These are phyloP conservation scores for Phymatocera aterrima DNA, from an alignment of 2,888 invertebrate species.

Conservation along the genomic window DNA sequence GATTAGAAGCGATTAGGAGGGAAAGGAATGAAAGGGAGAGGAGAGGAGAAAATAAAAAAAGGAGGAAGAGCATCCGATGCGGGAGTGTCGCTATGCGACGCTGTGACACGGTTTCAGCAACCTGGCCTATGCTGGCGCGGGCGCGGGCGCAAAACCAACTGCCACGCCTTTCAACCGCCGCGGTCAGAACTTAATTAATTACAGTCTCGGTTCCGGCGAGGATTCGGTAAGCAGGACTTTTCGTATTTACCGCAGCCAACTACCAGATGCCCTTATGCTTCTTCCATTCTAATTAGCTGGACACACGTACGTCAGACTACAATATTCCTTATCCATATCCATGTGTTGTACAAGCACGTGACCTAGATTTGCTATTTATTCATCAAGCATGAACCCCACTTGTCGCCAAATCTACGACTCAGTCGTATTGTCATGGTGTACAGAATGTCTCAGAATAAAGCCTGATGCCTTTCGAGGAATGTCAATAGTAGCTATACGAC, in stretches of 20 bases:
- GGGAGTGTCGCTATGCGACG: neutral
- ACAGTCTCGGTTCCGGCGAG: constrained; percentile 25
- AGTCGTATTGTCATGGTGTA: neutral
- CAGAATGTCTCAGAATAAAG: neutral
- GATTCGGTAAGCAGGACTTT: constrained; percentile 18
- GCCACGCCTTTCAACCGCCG: constrained; percentile 31
- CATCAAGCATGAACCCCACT: neutral
- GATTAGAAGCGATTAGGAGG: neutral
- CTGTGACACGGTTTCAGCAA: constrained; percentile 3
- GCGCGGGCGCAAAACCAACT: constrained; percentile 7
- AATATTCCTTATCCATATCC: neutral
- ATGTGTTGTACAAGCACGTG: neutral
- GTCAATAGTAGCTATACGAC: constrained; percentile 10
- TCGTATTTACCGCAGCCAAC: neutral
- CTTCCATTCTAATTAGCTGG: constrained; percentile 19
- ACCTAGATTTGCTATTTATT: constrained; percentile 20
- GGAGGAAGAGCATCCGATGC: neutral
- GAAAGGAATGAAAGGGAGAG: neutral
- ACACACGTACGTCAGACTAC: neutral
- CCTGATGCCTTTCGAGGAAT: neutral
- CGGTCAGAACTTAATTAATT: constrained; percentile 42
- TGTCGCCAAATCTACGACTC: neutral
- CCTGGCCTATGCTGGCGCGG: too few species aligned
- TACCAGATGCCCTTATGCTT: constrained; percentile 7
- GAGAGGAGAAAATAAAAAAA: neutral